phyloP scores from a whole-genome alignment of 2,888 invertebrate species.

The Seira ritae region DNA sequence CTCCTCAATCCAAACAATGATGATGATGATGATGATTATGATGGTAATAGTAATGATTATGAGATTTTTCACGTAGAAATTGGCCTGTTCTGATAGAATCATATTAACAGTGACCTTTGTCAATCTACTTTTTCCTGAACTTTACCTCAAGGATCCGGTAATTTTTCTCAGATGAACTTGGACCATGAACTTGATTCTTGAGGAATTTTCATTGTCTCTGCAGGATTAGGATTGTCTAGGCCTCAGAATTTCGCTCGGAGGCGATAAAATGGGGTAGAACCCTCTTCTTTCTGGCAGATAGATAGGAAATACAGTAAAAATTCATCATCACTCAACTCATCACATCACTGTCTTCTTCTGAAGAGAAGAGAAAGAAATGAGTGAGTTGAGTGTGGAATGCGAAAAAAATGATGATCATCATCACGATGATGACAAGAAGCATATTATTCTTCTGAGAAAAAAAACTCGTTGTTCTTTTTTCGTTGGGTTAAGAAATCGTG shows the following conservation, averaged over 20 bases:
- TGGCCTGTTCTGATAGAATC: neutral
- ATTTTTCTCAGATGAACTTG: conserved; percentile 3
- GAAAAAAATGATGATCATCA: neutral
- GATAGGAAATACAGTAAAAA: conserved; percentile 3
- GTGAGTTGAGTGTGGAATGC: neutral
- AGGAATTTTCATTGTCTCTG: neutral
- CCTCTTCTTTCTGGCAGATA: neutral
- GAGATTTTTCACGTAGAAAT: neutral
- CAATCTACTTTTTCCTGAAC: conserved; percentile 30
- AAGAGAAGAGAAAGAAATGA: neutral
- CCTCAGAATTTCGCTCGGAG: neutral
- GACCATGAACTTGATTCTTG: neutral
- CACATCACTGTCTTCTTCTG: conserved; percentile 9
- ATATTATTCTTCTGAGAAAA: neutral
- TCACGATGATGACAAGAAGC: neutral
- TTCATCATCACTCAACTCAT: conserved; percentile 6
- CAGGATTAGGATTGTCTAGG: neutral
- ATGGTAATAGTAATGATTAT: too few relatives aligned
- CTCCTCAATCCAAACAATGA: neutral
- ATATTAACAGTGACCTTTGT: conserved; percentile 31
- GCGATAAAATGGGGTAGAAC: conserved; percentile 8
- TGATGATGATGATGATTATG: too few relatives aligned
- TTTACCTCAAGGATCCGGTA: neutral
- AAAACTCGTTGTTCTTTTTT: neutral
- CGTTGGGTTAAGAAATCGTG: conserved; percentile 18